These are phyloP conservation scores for Ectobius pallidus DNA, from an alignment of 2,888 invertebrate species.

Conservation along the genomic window DNA sequence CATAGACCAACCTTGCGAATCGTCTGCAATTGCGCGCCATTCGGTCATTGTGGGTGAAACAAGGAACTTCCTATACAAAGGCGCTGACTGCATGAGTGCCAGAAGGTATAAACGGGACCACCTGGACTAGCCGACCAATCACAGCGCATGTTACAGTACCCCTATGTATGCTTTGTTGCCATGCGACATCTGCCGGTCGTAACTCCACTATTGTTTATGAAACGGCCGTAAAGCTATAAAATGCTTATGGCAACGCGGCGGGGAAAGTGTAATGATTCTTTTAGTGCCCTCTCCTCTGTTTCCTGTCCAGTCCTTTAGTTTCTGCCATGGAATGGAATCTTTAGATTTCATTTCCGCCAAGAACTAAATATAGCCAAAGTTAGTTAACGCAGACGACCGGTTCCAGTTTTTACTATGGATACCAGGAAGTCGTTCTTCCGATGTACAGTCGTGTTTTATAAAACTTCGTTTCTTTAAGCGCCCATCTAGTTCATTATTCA, in stretches of 20 bases:
- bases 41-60: not conserved
- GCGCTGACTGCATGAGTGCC: not conserved
- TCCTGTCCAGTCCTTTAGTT: not conserved
- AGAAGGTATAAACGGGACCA: not conserved
- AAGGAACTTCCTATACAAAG: not conserved
- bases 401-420: too few species aligned
- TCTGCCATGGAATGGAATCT: not conserved
- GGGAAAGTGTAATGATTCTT: not conserved
- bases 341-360: not conserved
- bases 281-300: not conserved
- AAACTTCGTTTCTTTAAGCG: too few species aligned
- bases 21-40: not conserved
- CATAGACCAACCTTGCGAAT: not conserved
- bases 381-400: too few species aligned
- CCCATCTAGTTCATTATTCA: too few species aligned
- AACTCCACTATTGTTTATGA: not conserved
- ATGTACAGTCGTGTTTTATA: too few species aligned
- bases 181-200: not conserved
- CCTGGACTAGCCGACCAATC: not conserved
- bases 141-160: not conserved
- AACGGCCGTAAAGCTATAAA: not conserved
- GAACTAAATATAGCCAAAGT: not conserved
- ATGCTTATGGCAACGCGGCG: not conserved
- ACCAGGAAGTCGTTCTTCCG: too few species aligned
- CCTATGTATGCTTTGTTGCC: not conserved